Conservation (phyloP, 2,888 invertebrate genomes). For the Drosophila eohydei region DNA sequence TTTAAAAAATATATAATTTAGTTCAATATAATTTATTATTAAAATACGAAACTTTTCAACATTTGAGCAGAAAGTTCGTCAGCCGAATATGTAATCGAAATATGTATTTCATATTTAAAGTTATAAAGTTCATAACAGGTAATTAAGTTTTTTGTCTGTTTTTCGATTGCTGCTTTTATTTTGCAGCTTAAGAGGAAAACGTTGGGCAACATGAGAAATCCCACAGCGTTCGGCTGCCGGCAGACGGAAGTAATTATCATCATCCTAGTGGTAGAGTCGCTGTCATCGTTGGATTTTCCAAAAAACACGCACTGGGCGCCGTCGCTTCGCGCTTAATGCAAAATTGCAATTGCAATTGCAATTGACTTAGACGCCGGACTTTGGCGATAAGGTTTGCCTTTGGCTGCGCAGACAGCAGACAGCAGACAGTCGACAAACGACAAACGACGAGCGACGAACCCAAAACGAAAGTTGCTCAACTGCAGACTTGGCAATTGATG, state of each 20-base stretch:
- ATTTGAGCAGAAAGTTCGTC: too few species aligned
- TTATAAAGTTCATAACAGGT: background rate
- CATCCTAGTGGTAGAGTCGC: conserved; percentile 20
- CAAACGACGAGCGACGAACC: conserved; percentile 28
- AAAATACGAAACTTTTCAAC: too few species aligned
- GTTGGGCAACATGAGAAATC: conserved; percentile 31
- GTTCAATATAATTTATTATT: too few species aligned
- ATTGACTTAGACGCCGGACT: conserved; percentile 19
- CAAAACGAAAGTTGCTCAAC: conserved; percentile 69
- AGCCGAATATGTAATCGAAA: too few species aligned
- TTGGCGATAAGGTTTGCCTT: conserved; percentile 46
- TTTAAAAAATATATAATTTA: too few species aligned
- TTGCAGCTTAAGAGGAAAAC: conserved; percentile 14
- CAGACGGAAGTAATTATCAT: conserved; percentile 68
- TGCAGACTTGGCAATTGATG: conserved; percentile 55
- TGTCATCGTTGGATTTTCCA: conserved; percentile 37
- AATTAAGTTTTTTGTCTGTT: conserved; percentile 8
- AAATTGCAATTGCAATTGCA: conserved; percentile 23
- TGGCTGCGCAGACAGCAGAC: conserved; percentile 62
- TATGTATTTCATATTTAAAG: too few species aligned
- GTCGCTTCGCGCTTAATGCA: conserved; percentile 27
- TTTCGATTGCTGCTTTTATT: background rate
- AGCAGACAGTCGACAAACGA: background rate
- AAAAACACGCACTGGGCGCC: conserved; percentile 35
- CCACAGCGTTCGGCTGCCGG: conserved; percentile 18